Evolutionary conservation across 2,797 vertebrate species (phyloP).

Genomic region (Aselliscus stoliczkanus): DNA sequence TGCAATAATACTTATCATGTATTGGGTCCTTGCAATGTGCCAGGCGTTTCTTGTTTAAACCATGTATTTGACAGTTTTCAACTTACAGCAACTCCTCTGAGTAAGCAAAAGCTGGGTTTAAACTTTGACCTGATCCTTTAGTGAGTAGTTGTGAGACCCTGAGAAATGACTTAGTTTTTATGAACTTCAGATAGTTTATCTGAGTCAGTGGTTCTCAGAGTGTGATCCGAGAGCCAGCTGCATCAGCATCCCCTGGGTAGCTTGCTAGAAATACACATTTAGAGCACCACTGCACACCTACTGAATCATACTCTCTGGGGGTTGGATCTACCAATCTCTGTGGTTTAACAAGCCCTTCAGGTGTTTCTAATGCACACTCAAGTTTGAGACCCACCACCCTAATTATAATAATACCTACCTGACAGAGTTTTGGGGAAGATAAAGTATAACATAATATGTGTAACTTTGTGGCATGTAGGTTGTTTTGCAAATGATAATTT

Average conservation of each 20-base stretch:
- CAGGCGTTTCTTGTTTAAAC: neutral
- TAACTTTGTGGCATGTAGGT: neutral
- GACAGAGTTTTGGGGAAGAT: neutral
- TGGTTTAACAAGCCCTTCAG: neutral
- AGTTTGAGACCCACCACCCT: neutral
- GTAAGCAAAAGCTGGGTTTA: constrained; percentile 1
- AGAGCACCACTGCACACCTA: neutral
- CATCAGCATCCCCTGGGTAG: neutral
- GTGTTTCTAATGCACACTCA: neutral
- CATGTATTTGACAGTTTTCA: neutral
- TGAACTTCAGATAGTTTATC: neutral
- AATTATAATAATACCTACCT: neutral
- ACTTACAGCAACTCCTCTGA: neutral
- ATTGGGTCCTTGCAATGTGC: neutral
- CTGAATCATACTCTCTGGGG: neutral
- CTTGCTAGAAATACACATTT: neutral
- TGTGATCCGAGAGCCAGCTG: neutral
- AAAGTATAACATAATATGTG: neutral
- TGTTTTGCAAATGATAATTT: constrained; percentile 12
- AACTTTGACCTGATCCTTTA: neutral
- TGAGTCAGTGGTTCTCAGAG: neutral
- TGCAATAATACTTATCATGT: neutral
- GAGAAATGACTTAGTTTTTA: neutral
- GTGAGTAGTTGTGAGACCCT: neutral
- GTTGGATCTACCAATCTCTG: neutral